phyloP scores from a whole-genome alignment of 2,888 invertebrate species.

The Lepidonotus clava region DNA sequence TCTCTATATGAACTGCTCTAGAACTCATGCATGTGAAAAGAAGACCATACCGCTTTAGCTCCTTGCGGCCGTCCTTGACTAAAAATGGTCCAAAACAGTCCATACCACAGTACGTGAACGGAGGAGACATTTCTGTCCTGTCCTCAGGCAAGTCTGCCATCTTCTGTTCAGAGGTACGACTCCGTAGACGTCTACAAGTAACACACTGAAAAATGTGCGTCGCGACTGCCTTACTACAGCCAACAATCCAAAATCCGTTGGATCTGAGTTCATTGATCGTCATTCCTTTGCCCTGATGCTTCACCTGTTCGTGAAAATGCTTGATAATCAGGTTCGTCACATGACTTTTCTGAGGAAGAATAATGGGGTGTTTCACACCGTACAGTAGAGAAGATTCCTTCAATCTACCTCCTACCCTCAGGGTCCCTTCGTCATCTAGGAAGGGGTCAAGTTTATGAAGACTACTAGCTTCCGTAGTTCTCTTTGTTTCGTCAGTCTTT shows the following conservation, averaged over 20 bases:
- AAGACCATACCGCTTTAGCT: slow-evolving; percentile 67
- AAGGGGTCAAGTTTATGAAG: slow-evolving; percentile 54
- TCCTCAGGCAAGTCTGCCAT: slow-evolving; percentile 66
- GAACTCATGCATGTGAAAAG: slow-evolving; percentile 60
- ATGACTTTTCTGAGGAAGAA: slow-evolving; percentile 52
- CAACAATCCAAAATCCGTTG: slow-evolving; percentile 61
- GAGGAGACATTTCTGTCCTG: slow-evolving; percentile 63
- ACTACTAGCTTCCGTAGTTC: neutral
- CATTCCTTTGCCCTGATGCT: slow-evolving; percentile 65
- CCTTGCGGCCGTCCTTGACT: slow-evolving; percentile 67
- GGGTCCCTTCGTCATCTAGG: slow-evolving; percentile 60
- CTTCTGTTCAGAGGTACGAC: slow-evolving; percentile 41
- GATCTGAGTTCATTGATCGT: slow-evolving; percentile 63
- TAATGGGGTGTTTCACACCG: slow-evolving; percentile 57
- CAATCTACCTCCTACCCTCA: slow-evolving; percentile 61
- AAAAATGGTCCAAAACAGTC: slow-evolving; percentile 70
- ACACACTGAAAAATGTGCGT: slow-evolving; percentile 55
- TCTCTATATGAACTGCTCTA: slow-evolving; percentile 35
- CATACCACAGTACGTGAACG: slow-evolving; percentile 66
- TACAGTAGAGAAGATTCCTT: neutral
- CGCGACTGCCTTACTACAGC: slow-evolving; percentile 32
- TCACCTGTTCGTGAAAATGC: slow-evolving; percentile 62
- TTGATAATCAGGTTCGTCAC: slow-evolving; percentile 56
- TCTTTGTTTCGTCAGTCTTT: neutral
- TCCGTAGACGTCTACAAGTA: slow-evolving; percentile 50